Evolutionary conservation across 1,140 invertebrate species (phyloP), one percentile per base, ranked within the genome.

Genomic region (Drosophila sucinea): DNA sequence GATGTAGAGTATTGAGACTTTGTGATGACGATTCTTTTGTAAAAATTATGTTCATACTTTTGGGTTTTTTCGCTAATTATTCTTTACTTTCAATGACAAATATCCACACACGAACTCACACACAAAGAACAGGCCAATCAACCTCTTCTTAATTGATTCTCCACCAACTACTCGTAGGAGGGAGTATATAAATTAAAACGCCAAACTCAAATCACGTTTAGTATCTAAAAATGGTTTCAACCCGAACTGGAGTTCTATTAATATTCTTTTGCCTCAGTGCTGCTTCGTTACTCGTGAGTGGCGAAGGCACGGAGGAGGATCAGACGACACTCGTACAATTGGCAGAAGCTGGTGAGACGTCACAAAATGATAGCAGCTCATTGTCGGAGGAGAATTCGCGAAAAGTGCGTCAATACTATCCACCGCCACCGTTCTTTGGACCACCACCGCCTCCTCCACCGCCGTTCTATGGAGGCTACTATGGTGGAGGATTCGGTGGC

Each of bases 121-220:
- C 27, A 55, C 38, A 58, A 58, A 35, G 35, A 38, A 63, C 67
- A 73, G 54, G 83, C 69, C 70, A 83, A 60, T 86, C 72, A 86
- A 87, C 83, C 67, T 40, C 67, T 11, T 58, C 60, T 41, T 55
- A 62, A 47, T 47, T 66, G 29, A 25, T 30, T 47, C 60, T 32
- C 8, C 4, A 35, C 6, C 41, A 55, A 69, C 54, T 73, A 57
- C 60, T 81, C 67, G 79, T 11, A 30, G 30, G 30, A 30, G 66
- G 70, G n/a, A n/a, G n/a, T n/a, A 27, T 87, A 87, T 87, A 87
- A 89, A 87, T 89, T 63, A 54, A 83, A 67, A 44, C 25, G n/a
- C 65, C 7, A 51, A 47, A 40, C 25, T 63, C 25, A 55, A 32
- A 17, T 27, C 8, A 51, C 23, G 35, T 51, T 55, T 35, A 65